These are phyloP conservation scores for Pachyuromys duprasi DNA, from an alignment of 2,797 vertebrate species.

Conservation along the genomic window DNA sequence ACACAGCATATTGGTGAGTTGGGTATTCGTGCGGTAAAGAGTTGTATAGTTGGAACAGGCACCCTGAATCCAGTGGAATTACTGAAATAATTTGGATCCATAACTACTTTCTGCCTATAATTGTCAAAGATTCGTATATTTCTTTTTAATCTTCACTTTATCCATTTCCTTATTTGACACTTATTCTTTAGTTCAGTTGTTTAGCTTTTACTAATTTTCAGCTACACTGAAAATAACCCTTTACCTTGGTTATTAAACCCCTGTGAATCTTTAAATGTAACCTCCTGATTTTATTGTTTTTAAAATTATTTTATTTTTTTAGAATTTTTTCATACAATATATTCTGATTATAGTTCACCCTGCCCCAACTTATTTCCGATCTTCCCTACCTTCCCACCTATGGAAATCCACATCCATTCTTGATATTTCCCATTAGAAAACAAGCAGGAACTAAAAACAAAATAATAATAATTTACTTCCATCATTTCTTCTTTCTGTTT, in stretches of 20 bases:
- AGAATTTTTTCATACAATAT: neutral
- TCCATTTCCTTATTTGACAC: neutral
- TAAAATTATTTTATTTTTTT: neutral
- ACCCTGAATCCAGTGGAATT: neutral
- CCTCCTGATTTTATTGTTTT: neutral
- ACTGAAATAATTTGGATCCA: neutral
- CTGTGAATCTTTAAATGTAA: neutral
- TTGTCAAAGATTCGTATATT: neutral
- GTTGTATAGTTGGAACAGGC: neutral
- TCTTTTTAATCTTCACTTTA: neutral
- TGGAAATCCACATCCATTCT: neutral
- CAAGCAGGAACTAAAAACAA: neutral
- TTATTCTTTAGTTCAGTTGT: slow-evolving; percentile 16
- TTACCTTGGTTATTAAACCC: neutral
- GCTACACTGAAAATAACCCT: neutral
- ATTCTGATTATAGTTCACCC: neutral
- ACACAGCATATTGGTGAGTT: neutral
- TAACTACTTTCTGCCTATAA: neutral
- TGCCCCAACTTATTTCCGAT: neutral
- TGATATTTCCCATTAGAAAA: neutral
- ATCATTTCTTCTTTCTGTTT: neutral
- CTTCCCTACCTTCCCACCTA: neutral
- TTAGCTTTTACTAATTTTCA: neutral
- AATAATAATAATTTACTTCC: neutral
- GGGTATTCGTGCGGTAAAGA: neutral